Evolutionary conservation across 2,797 vertebrate genomes (phyloP), one percentile per base, ranked within the genome.

Genomic region (Heliangelus exortis): DNA sequence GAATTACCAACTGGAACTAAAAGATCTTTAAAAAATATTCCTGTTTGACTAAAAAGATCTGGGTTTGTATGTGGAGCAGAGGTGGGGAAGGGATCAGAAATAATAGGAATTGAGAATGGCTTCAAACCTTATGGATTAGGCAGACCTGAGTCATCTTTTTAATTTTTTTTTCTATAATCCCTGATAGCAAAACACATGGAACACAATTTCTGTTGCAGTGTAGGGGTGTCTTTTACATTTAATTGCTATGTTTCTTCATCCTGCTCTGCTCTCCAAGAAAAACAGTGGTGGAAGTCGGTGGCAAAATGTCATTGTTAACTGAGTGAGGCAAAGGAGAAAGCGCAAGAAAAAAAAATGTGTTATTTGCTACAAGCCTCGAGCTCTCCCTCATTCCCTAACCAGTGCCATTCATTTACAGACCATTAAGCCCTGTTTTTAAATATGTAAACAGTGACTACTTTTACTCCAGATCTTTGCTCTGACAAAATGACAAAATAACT

Each of bases 311-410:
- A 17, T 16, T 63, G 63, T 80, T 85, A 91, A 89, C 59, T 62
- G 39, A 90, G 51, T 47, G 57, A 91, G 84, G 72, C 88, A 93
- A 86, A 95, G 66, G 68, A 92, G 72, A 87, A 85, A 51, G 19
- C 66, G 63, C 28, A 75, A 79, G 51, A 62, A 86, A 89, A 95
- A 95, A 43, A 12, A 75, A 76, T 7, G 13, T 58, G 62, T 28
- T 58, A 36, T 65, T 77, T 84, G 72, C 68, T 83, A 72, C 51
- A 50, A 74, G 34, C 33, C 23, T 83, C n/a, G 78, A 45, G 88
- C 39, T 83, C 31, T 41, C 43, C n/a, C 12, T 26, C 9, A 1
- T 89, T 85, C n/a, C 41, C 25, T 68, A 89, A 54, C 5, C 23
- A 10, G 15, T 55, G 12, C 58, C 61, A 69, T 62, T 87, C 36